Base-by-base conservation (phyloP, 2,797 vertebrate genomes). In the Babyrousa celebensis region DNA sequence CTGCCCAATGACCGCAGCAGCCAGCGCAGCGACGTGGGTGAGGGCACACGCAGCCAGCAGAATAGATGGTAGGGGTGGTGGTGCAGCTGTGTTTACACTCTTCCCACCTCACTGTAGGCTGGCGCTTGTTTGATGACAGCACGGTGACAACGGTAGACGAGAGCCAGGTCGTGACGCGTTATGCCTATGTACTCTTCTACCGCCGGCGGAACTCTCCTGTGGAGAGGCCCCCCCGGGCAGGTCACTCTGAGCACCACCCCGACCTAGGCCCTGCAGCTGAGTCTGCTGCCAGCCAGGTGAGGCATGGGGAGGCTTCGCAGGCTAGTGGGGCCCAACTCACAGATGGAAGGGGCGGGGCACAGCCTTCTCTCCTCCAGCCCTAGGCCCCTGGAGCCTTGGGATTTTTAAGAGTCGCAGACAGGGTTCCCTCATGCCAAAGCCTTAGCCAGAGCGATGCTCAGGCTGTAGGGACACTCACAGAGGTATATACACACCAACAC, bases 41-140 rank as follows among this genome's bases (percentile, higher is more conserved):
- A 98, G 99, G 98, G 85, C 90, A 1, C n/a, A 67, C 18, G 70
- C 1, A 0, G 29, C 60, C 32, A 29, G 79, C 77, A 77, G 77
- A 60, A 75, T 27, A 71, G 92, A 82, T 5, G 65, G 74, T 40
- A 48, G 62, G 78, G 84, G 18, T 29, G 79, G 70, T 0, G 0
- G 7, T 56, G 15, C 15, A 8, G n/a, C 56, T 2, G 1, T 67
- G 67, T 84, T 97, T 75, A 96, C 29, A 71, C 74, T 70, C 79
- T 96, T 79, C 56, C 83, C 54, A 40, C 78, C 85, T 89, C 60
- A 48, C 58, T 16, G 0, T 98, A 99, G 99, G 99, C 96, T 99
- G 99, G 99, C 99, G 99, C 97, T 98, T 99, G 91, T 99, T 99
- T 17, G 99, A 99, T 0, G 99, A 99, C 99, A 99, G 99, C 98